Evolutionary conservation across 2,113 vertebrate species (phyloP), one percentile per base, ranked within the genome.

Genomic region (Lota lota): DNA sequence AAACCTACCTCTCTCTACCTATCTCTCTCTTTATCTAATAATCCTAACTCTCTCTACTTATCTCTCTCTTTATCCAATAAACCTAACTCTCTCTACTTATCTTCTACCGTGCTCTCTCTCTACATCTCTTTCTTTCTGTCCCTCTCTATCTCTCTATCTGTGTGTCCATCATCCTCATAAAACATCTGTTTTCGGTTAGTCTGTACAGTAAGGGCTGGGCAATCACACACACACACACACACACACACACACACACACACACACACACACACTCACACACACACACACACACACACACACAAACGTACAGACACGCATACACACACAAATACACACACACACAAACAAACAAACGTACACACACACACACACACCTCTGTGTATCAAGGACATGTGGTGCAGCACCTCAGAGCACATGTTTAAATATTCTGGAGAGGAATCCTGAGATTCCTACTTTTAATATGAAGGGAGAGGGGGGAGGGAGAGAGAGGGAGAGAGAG

Each of bases 111-210:
- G 3, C 20, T 60, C 20, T 19, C 58, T 21, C 16, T 21, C 57
- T 59, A 19, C 5, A 21, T 59, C 17, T 57, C 18, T 57, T 6
- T 60, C 58, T 22, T n/a, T 60, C 58, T 21, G 20, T 60, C 58
- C 19, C 58, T 21, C 2, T 60, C 11, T 59, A 67, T 72, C 67
- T 33, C 28, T 33, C 28, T 33, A 6, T 33, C 28, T 33, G 28
- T 77, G 74, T 81, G 76, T 16, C 14, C 57, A 3, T 6, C 0
- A 54, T n/a, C 64, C 51, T 59, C 50, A 66, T 72, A 17, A 33
- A 4, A 64, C 85, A 88, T 74, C n/a, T 89, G 89, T 78, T 86
- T 87, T 70, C 33, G 24, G 51, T 88, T 85, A 79, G 72, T 59
- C 17, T 70, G 73, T 77, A 83, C 75, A 74, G 76, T 81, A 65